Evolutionary conservation across 1,140 invertebrate species (phyloP).

Genomic region (Brachionus plicatilis): DNA sequence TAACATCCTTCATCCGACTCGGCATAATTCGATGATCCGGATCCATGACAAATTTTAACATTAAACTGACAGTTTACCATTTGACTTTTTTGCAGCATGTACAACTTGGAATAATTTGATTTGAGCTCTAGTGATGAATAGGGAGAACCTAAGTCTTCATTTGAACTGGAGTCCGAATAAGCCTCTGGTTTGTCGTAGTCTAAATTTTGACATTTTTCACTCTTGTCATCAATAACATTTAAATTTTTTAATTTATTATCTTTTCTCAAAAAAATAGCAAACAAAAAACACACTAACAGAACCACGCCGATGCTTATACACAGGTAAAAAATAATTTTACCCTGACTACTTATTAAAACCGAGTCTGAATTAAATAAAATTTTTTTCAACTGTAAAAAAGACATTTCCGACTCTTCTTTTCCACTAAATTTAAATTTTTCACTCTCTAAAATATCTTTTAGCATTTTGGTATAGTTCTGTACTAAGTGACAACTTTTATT

Average conservation of each 20-base stretch:
- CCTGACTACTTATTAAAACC: background rate
- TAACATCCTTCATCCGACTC: conserved; percentile 23
- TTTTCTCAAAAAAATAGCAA: background rate
- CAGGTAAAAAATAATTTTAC: background rate
- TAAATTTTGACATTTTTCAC: background rate
- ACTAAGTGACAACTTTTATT: background rate
- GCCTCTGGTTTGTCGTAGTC: background rate
- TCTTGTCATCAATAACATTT: background rate
- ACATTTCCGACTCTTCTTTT: background rate
- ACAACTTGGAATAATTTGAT: background rate
- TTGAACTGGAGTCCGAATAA: background rate
- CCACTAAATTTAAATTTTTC: background rate
- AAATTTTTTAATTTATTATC: background rate
- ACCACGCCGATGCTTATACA: background rate
- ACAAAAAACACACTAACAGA: background rate
- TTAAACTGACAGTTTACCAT: background rate
- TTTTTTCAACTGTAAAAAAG: background rate
- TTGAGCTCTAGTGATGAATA: background rate
- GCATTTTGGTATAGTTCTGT: background rate
- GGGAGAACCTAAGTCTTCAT: background rate
- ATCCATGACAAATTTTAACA: background rate
- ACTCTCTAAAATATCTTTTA: background rate
- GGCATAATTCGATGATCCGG: background rate
- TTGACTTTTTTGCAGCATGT: background rate
- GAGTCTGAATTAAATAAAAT: background rate